phyloP scores from a whole-genome alignment of 1,140 invertebrate genomes.

The Hylaeus anthracinus region DNA sequence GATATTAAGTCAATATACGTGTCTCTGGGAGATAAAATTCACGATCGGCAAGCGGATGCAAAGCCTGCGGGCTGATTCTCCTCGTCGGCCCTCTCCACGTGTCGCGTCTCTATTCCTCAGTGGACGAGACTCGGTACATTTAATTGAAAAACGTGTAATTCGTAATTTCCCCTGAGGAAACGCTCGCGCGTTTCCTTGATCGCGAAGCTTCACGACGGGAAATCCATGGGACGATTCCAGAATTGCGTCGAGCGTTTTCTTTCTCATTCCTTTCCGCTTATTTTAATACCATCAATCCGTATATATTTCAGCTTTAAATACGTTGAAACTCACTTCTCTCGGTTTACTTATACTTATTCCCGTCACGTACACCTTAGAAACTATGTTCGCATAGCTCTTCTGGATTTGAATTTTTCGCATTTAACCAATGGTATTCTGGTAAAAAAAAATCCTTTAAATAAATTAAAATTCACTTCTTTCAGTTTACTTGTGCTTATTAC shows the following conservation, averaged over 20 bases:
- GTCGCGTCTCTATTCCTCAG: constrained; percentile 40
- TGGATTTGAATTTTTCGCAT: too few relatives aligned
- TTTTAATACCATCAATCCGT: background rate
- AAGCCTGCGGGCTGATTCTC: constrained; percentile 12
- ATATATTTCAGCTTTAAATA: constrained; percentile 17
- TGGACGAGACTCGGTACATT: constrained; percentile 36
- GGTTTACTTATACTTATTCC: background rate
- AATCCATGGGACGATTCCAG: constrained; percentile 41
- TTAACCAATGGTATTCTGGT: too few relatives aligned
- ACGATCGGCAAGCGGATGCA: background rate
- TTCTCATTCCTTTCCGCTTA: background rate
- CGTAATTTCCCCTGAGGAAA: constrained; percentile 58
- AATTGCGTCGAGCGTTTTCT: background rate
- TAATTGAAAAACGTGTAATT: constrained; percentile 66
- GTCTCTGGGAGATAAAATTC: background rate
- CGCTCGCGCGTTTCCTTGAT: constrained; percentile 5
- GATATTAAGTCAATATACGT: background rate
- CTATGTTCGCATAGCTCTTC: too few relatives aligned
- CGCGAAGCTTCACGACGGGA: constrained; percentile 28
- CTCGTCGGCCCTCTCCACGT: background rate
- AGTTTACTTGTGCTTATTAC: too few relatives aligned
- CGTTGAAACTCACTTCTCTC: background rate
- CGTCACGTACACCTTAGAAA: too few relatives aligned
- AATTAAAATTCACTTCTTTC: too few relatives aligned
- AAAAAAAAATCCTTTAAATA: too few relatives aligned